Evolutionary conservation across 2,888 invertebrate genomes (phyloP), one percentile per base, ranked within the genome.

Genomic region (Corbicula japonica): DNA sequence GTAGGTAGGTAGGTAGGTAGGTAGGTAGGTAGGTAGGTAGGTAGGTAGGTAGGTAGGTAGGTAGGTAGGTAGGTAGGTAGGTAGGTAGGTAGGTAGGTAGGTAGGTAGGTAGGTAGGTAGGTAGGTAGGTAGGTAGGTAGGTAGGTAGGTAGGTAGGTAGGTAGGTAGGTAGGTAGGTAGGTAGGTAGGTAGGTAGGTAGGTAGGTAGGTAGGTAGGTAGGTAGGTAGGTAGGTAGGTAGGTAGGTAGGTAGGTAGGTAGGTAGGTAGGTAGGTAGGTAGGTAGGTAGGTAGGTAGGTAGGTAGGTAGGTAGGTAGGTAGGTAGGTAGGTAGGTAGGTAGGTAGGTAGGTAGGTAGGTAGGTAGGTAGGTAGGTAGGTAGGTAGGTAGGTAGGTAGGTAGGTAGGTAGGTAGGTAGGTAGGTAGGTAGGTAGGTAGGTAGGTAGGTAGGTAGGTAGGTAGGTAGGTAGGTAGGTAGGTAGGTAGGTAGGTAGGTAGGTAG

Each of bases 1-100:
- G 41, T 41, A 41, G 41, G 41, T 41, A 41, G 41, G 41, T 41
- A 41, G 41, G 41, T 41, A 41, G 41, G 41, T 41, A 41, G 41
- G 41, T 41, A 41, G 41, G 41, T 41, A 41, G 41, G 41, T 41
- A 41, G 41, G 41, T 41, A 41, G 41, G 41, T 41, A 41, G 41
- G 41, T 41, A 41, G 41, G 41, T 41, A 41, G 41, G 41, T 41
- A 41, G 41, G 41, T 41, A 41, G 41, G 41, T 41, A 41, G 41
- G 41, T 41, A 41, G 41, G 41, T 41, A 41, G 41, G 41, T 41
- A 41, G 41, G 41, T 41, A 41, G 41, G 41, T 41, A 41, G 41
- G 41, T 41, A 41, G 41, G 41, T 41, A 41, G 41, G 41, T 41
- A 41, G 41, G 41, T 41, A 41, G 41, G 41, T 41, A 41, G 41